Percentiles rank a stretch among this genome's conserved stretches.
Conservation (phyloP, 2,113 vertebrate genomes). For the Apodemus sylvaticus region DNA sequence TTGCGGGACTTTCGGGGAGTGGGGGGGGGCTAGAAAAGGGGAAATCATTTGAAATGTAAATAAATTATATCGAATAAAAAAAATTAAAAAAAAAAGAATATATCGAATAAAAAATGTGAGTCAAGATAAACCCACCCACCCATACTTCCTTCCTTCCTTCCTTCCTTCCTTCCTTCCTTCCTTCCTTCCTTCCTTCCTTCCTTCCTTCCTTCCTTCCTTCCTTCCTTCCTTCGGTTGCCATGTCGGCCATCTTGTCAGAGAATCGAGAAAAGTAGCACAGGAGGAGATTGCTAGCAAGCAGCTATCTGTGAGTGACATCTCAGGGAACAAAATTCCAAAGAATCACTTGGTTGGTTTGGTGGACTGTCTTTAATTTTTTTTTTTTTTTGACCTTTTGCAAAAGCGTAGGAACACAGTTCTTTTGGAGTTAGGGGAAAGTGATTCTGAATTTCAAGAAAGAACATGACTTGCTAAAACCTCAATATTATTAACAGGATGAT, state of each 20-base stretch:
- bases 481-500: background rate
- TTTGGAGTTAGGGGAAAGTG: background rate
- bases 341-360: conserved; percentile 64
- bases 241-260: background rate
- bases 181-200: too few species aligned
- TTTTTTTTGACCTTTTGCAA: conserved; percentile 56
- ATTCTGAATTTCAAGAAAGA: conserved; percentile 16
- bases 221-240: background rate
- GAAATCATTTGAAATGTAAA: too few species aligned
- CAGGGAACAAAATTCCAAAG: conserved; percentile 8
- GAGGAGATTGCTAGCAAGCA: conserved; percentile 60
- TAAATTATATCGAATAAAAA: too few species aligned
- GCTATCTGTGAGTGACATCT: conserved; percentile 60
- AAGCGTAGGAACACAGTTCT: background rate
- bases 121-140: too few species aligned
- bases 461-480: background rate
- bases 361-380: conserved; percentile 63
- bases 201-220: too few species aligned
- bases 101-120: too few species aligned
- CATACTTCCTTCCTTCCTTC: too few species aligned
- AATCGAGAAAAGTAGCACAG: background rate
- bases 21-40: too few species aligned
- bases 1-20: too few species aligned
- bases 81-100: too few species aligned
- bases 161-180: too few species aligned